These are phyloP conservation scores for Dunckerocampus dactyliophorus DNA, from an alignment of 2,113 vertebrate genomes.

Conservation along the genomic window DNA sequence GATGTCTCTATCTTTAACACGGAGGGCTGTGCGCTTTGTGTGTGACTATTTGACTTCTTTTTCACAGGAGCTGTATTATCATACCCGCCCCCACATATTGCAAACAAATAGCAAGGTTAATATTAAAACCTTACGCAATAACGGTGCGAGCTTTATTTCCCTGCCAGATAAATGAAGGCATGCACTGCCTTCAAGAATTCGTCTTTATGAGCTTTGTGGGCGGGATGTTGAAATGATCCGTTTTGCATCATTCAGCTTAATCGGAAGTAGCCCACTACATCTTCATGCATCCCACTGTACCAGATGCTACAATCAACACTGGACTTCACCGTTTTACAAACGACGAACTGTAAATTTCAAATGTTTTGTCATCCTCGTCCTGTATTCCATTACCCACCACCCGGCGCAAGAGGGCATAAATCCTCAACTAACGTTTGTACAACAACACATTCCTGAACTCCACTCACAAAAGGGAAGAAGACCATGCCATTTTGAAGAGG, in stretches of 20 bases:
- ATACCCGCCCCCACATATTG: slow-evolving; percentile 30
- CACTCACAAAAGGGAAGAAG: background rate
- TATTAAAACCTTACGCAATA: slow-evolving; percentile 46
- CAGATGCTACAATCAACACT: background rate
- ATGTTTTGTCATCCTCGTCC: background rate
- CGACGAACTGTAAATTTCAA: background rate
- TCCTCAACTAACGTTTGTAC: background rate
- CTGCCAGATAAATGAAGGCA: slow-evolving; percentile 20
- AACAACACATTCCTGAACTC: background rate
- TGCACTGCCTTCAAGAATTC: background rate
- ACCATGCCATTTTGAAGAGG: background rate
- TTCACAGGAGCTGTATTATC: slow-evolving; percentile 38
- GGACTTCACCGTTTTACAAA: slow-evolving; percentile 1
- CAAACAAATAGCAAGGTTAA: slow-evolving; percentile 39
- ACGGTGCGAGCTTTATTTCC: slow-evolving; percentile 29
- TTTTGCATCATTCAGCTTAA: background rate
- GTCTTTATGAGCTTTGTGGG: too few species aligned
- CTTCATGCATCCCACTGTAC: background rate
- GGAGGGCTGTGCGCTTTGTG: background rate
- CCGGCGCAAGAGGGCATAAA: background rate
- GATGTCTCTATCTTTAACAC: background rate
- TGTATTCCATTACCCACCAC: background rate
- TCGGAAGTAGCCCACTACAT: background rate
- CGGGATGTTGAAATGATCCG: background rate
- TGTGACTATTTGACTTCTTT: slow-evolving; percentile 17